Conservation (phyloP, 2,888 invertebrate species). For the Lepidonotus clava region DNA sequence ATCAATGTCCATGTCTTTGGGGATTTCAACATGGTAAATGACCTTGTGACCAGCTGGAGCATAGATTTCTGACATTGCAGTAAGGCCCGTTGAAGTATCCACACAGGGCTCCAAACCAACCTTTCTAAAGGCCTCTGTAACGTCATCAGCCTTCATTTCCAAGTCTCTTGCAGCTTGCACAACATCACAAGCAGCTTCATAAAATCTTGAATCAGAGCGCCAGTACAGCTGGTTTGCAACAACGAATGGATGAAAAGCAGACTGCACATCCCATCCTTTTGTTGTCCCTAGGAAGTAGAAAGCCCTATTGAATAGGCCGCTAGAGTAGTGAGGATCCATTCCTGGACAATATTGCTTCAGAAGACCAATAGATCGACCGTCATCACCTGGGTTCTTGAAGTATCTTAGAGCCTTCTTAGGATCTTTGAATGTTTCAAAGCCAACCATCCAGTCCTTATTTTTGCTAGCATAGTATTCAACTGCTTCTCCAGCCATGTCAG, state of each 20-base stretch:
- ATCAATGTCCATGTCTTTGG: constrained; percentile 20
- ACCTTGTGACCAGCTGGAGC: constrained; percentile 20
- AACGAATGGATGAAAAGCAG: constrained; percentile 66
- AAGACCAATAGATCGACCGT: constrained; percentile 66
- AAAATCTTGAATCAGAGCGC: constrained; percentile 49
- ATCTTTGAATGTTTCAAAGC: constrained; percentile 58
- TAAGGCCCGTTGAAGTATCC: background rate
- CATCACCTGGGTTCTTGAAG: constrained; percentile 65
- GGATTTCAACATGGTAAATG: constrained; percentile 2
- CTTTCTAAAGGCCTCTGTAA: constrained; percentile 30
- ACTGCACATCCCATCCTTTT: constrained; percentile 61
- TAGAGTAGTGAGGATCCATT: constrained; percentile 67
- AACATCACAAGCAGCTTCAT: constrained; percentile 33
- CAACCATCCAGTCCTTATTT: constrained; percentile 61
- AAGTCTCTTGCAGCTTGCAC: constrained; percentile 17
- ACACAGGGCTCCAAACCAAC: constrained; percentile 20
- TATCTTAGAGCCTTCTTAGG: constrained; percentile 61
- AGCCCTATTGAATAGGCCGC: constrained; percentile 67
- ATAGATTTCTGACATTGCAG: constrained; percentile 11
- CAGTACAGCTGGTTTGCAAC: constrained; percentile 68
- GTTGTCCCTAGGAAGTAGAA: constrained; percentile 67
- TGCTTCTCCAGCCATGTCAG: constrained; percentile 66
- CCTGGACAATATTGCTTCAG: constrained; percentile 58
- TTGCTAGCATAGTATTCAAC: constrained; percentile 61
- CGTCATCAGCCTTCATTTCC: background rate